Evolutionary conservation across 2,113 vertebrate genomes (phyloP).

Genomic region (Montifringilla adamsi): DNA sequence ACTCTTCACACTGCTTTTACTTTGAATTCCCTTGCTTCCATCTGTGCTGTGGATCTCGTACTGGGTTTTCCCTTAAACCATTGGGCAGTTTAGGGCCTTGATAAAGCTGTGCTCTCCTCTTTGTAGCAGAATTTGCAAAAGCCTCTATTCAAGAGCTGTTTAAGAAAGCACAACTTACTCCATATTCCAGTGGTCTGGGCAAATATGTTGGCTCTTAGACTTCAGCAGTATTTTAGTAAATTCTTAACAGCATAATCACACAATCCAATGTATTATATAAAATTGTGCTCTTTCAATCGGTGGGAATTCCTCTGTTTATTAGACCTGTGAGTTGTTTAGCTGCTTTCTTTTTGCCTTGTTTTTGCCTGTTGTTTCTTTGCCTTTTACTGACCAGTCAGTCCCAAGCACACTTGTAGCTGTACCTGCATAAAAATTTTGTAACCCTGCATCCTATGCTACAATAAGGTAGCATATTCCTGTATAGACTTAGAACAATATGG

Average conservation of each 20-base stretch:
- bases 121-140: background rate
- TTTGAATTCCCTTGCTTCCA: background rate
- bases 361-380: background rate
- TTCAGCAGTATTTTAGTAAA: background rate
- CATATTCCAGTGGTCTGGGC: background rate
- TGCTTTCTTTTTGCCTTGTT: background rate
- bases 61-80: background rate
- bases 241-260: background rate
- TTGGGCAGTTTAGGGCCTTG: background rate
- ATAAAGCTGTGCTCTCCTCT: background rate
- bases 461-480: background rate
- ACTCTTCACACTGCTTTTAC: background rate
- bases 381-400: background rate
- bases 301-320: background rate
- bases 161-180: background rate
- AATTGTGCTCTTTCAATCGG: background rate
- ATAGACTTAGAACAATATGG: background rate
- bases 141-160: background rate
- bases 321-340: background rate
- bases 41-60: background rate
- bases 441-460: background rate
- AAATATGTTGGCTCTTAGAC: rapidly evolving
- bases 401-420: background rate
- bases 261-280: background rate
- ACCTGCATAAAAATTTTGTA: background rate